Evolutionary conservation across 2,113 vertebrate genomes (phyloP).

Genomic region (Lepus europaeus): DNA sequence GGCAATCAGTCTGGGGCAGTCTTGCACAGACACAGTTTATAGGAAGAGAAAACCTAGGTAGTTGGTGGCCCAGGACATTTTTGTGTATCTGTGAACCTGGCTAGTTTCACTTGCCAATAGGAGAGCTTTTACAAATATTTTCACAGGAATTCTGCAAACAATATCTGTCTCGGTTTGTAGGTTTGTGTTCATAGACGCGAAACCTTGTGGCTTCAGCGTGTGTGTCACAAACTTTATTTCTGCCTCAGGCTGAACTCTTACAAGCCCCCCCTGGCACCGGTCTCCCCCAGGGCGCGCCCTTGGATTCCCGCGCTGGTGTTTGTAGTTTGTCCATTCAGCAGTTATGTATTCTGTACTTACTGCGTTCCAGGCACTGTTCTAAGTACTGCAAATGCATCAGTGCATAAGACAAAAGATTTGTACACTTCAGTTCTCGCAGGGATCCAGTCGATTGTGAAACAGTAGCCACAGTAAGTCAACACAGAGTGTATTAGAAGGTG

Average conservation of each 20-base stretch:
- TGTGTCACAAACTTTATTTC: constrained; percentile 3
- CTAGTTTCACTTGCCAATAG: constrained; percentile 48
- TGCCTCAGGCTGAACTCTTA: neutral
- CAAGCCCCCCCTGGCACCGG: neutral
- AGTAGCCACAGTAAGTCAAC: constrained; percentile 15
- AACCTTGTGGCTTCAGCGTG: neutral
- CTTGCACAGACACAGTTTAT: constrained; percentile 81
- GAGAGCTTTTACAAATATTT: neutral
- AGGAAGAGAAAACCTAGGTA: constrained; percentile 73
- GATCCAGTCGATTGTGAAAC: neutral
- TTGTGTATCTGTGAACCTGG: constrained; percentile 46
- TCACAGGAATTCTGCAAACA: neutral
- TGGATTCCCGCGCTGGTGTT: neutral
- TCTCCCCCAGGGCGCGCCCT: neutral
- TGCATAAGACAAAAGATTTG: neutral
- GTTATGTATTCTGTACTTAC: neutral
- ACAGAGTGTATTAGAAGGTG: neutral
- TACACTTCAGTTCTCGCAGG: neutral
- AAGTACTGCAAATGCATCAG: neutral
- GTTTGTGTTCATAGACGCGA: constrained; percentile 34
- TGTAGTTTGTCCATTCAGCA: neutral
- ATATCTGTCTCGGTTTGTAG: neutral
- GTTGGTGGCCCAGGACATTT: constrained; percentile 79
- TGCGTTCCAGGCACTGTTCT: neutral
- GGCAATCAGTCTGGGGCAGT: constrained; percentile 81